Evolutionary conservation across 2,797 vertebrate species (phyloP), one percentile per base, ranked within the genome.

Genomic region (Jordanella pulchra): DNA sequence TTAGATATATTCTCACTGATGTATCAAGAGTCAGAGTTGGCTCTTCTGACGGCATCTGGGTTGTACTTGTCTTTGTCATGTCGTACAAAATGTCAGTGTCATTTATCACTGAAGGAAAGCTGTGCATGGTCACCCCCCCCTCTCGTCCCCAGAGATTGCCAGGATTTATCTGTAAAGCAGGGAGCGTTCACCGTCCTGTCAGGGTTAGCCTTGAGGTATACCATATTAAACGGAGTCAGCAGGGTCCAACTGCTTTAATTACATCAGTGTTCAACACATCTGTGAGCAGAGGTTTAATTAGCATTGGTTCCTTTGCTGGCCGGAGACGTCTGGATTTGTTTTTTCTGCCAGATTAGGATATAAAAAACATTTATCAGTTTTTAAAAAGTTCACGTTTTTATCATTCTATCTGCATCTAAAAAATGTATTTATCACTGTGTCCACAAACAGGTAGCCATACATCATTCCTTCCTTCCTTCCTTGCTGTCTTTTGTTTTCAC

Each of bases 31-130:
- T 81, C 76, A 42, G 69, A 23, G 61, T 35, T 39, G 25, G 69
- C 67, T 61, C 55, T 79, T 66, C 64, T 60, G 76, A 81, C 82
- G 69, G 56, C 17, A 60, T 78, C 83, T 51, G 67, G 66, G 68
- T 76, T 64, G 73, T 53, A 27, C 80, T 84, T 51, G 69, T 82
- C 83, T 75, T 82, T 73, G 72, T 83, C 72, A 27, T 80, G 48
- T 68, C 76, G 77, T 73, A 53, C 73, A 81, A 80, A 78, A 84
- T 80, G 82, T 84, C 84, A 72, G 80, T 5, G 73, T 84, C 75
- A 85, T 90, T 86, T 74, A 88, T 87, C 89, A 83, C 73, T 77
- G 63, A 50, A 50, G 72, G 50, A 82, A 83, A 77, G 83, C 69
- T 56, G 61, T 56, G 79, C 86, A 65, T 72, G 79, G 67, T 72